These are phyloP conservation scores for Eulacestoma nigropectus DNA, from an alignment of 2,113 vertebrate species.

Conservation along the genomic window DNA sequence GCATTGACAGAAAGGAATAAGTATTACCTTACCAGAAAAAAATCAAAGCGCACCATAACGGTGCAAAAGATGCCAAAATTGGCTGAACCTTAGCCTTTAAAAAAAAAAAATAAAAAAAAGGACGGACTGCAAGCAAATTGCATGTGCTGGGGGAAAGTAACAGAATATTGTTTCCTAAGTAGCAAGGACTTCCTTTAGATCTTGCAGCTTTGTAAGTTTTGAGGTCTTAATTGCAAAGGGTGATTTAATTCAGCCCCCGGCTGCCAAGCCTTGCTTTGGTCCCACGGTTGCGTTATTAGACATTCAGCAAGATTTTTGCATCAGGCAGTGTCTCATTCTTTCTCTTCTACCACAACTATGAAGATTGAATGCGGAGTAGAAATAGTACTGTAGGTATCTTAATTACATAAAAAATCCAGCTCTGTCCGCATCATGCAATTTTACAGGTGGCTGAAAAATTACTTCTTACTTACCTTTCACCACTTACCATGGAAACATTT, in stretches of 20 bases:
- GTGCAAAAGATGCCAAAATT: not conserved
- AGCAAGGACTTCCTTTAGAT: not conserved
- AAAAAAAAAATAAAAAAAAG: not conserved
- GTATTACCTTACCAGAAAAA: not conserved
- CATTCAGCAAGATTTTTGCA: not conserved
- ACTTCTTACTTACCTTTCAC: not conserved
- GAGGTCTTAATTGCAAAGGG: not conserved
- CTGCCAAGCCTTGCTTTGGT: not conserved
- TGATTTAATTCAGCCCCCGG: not conserved
- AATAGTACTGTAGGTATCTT: not conserved
- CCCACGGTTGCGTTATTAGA: fast-evolving
- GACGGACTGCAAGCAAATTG: not conserved
- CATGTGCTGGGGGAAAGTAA: not conserved
- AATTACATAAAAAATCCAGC: not conserved
- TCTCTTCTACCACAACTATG: not conserved
- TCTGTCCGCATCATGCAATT: not conserved
- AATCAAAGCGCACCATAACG: not conserved
- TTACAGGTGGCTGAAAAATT: not conserved
- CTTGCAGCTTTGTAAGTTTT: not conserved
- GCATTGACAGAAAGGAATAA: not conserved
- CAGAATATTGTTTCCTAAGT: not conserved
- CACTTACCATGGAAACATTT: not conserved
- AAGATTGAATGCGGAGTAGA: not conserved
- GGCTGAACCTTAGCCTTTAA: not conserved
- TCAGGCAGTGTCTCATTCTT: not conserved